Conservation (phyloP, 2,113 vertebrate species). For the Cinclus cinclus region DNA sequence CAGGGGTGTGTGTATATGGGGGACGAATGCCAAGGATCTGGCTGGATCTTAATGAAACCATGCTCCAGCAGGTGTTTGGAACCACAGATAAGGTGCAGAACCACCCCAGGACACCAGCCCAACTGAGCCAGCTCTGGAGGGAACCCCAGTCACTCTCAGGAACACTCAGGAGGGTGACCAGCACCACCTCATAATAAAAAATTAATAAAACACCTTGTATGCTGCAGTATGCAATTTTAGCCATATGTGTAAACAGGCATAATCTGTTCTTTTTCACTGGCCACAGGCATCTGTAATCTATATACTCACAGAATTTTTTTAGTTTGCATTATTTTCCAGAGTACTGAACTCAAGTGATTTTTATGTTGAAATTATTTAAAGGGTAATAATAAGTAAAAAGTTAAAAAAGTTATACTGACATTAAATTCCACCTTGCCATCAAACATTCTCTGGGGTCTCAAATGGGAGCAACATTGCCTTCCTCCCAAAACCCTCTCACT, state of each 20-base stretch:
- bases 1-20: accelerated
- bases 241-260: not conserved
- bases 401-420: not conserved
- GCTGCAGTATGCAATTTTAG: not conserved
- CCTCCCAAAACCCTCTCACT: not conserved
- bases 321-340: not conserved
- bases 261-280: not conserved
- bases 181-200: not conserved
- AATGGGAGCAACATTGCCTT: not conserved
- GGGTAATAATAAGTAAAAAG: not conserved
- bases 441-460: not conserved
- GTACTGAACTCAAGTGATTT: not conserved
- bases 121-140: not conserved
- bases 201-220: not conserved
- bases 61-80: not conserved
- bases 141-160: not conserved
- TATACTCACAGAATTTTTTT: not conserved
- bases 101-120: too few species aligned
- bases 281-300: not conserved
- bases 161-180: not conserved
- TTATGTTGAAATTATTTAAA: not conserved
- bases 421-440: not conserved
- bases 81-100: not conserved
- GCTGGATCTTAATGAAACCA: not conserved
- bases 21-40: not conserved